A percentile compares a stretch with the other conserved stretches of the same genome.
Conservation (phyloP, 2,888 invertebrate genomes). For the Tillus elongatus region DNA sequence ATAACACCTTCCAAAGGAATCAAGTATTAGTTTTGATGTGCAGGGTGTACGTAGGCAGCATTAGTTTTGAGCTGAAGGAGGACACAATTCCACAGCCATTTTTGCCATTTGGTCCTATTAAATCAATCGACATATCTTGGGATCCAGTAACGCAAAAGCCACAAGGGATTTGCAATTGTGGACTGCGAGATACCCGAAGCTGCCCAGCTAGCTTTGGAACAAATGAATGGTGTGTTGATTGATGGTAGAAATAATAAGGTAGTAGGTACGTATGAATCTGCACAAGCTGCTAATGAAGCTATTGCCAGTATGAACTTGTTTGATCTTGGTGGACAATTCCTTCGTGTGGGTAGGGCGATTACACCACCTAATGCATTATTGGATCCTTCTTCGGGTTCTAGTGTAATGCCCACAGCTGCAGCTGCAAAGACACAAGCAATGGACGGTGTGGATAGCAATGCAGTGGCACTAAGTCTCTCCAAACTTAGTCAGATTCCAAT, state of each 20-base stretch:
- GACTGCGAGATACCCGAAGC: constrained; percentile 99
- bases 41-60: constrained; percentile 98
- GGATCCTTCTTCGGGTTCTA: constrained; percentile 67
- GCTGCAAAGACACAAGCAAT: constrained; percentile 94
- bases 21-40: too few species aligned
- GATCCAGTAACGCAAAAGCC: constrained; percentile 98
- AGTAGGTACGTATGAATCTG: constrained; percentile 89
- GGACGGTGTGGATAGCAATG: constrained; percentile 86
- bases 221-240: constrained; percentile 99
- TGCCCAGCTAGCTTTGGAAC: constrained; percentile 93
- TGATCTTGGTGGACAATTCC: constrained; percentile 92
- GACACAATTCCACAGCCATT: constrained; percentile 96
- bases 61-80: constrained; percentile 98
- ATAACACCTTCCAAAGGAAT: too few species aligned
- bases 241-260: constrained; percentile 93
- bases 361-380: constrained; percentile 92
- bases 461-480: constrained; percentile 58
- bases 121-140: constrained; percentile 99
- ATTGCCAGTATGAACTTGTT: constrained; percentile 99
- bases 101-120: constrained; percentile 96
- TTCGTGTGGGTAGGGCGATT: constrained; percentile 90
- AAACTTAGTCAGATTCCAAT: constrained; percentile 41
- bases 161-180: constrained; percentile 99
- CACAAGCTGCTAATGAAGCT: constrained; percentile 89
- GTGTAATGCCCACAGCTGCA: constrained; percentile 90